Evolutionary conservation across 2,888 invertebrate genomes (phyloP), one percentile per base, ranked within the genome.

Genomic region (Cryptops parisi): DNA sequence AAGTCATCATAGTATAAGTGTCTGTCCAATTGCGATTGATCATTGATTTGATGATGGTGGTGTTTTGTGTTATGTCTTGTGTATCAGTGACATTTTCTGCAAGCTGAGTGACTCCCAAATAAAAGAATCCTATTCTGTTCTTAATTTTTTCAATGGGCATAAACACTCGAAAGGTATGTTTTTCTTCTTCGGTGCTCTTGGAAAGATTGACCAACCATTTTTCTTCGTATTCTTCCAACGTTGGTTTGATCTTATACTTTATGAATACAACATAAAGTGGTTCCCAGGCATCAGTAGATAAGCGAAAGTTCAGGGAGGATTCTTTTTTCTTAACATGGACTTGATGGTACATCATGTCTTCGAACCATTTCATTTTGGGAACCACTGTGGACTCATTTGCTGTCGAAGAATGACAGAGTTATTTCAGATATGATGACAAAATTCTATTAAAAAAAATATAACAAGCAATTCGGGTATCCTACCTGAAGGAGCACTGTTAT

Each of bases 101-200:
- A 3, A 60, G 57, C 52, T 63, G 61, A 19, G 58, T 59, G 3
- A 71, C 59, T 3, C 68, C 69, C 12, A 70, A 54, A 49, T 64
- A 67, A 46, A 66, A 66, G 6, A 60, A 59, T 1, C 70, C 69
- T 3, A 62, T 64, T 23, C 60, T 45, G 53, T 62, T 58, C 5
- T 55, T 54, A 3, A 65, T 55, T 3, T 55, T 41, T 5, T 58
- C 53, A 39, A 62, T 62, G 51, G 58, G 57, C 23, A 68, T 46
- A 52, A 63, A 64, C 26, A 63, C 15, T 3, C 15, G 4, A 4
- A 25, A 47, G 27, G 25, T 47, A 12, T 22, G 15, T 3, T 22
- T 12, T 19, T 22, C 45, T 9, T 45, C 45, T 21, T 19, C 5
- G 3, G 2, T 12, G 4, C 15, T 22, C 21, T 41, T 21, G 3